These are phyloP conservation scores for Drosophila acutilabella DNA, from an alignment of 2,888 invertebrate species.

Conservation along the genomic window DNA sequence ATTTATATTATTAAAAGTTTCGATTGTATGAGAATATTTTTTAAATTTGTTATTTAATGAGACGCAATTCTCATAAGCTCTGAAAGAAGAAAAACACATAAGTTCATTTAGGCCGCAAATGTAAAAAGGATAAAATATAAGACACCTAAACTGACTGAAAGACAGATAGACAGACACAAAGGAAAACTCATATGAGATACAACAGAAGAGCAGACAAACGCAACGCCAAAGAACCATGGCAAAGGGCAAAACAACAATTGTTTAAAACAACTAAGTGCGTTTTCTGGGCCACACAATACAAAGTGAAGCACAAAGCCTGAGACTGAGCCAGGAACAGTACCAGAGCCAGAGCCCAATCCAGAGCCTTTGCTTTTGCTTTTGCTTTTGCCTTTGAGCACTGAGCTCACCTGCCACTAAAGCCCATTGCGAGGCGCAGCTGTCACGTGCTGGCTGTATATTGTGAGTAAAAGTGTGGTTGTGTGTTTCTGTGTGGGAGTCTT, in stretches of 20 bases:
- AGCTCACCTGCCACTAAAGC: conserved; percentile 58
- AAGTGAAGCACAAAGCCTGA: conserved; percentile 38
- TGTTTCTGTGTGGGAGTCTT: conserved; percentile 29
- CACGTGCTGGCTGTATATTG: conserved; percentile 49
- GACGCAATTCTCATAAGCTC: conserved; percentile 4
- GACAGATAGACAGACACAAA: conserved; percentile 15
- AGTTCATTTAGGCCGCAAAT: conserved; percentile 58
- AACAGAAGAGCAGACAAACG: conserved; percentile 36
- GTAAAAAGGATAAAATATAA: conserved; percentile 64
- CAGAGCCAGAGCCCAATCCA: conserved; percentile 25
- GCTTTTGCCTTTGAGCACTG: conserved; percentile 36
- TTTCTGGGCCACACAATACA: conserved; percentile 10
- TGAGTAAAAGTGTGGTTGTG: conserved; percentile 1
- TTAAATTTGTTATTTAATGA: conserved; percentile 19
- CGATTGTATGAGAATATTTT: conserved; percentile 26
- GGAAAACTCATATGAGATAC: conserved; percentile 34
- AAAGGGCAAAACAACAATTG: conserved; percentile 63
- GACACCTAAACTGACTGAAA: conserved; percentile 23
- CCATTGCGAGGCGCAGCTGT: conserved; percentile 43
- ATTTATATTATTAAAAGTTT: too few species aligned
- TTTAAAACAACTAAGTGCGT: conserved; percentile 69
- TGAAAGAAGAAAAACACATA: conserved; percentile 40
- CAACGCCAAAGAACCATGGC: conserved; percentile 24
- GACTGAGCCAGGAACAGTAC: conserved; percentile 25
- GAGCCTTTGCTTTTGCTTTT: conserved; percentile 19